Evolutionary conservation across 2,888 invertebrate genomes (phyloP).

Genomic region (Parnassius mnemosyne): DNA sequence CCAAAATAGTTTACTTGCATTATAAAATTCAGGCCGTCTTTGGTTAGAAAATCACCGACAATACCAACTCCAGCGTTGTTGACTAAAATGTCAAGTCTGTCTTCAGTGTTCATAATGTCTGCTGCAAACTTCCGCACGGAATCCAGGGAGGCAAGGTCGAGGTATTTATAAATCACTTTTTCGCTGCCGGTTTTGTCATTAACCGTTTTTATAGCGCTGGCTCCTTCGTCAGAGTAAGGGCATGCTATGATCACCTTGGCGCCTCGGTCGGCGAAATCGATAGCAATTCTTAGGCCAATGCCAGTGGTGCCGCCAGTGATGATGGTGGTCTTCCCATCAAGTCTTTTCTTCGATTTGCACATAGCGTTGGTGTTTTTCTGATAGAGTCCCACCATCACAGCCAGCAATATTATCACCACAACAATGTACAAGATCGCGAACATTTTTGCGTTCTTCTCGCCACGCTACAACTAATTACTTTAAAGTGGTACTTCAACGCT

Average conservation of each 20-base stretch:
- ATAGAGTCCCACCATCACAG: slow-evolving; percentile 52
- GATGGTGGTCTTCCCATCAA: slow-evolving; percentile 50
- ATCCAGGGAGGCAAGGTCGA: slow-evolving; percentile 87
- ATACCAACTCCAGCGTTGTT: slow-evolving; percentile 93
- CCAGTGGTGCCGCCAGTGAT: slow-evolving; percentile 70
- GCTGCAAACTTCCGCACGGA: slow-evolving; percentile 90
- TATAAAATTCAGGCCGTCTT: slow-evolving; percentile 91
- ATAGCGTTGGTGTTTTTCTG: slow-evolving; percentile 67
- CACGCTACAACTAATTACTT: too few relatives aligned
- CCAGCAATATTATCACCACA: slow-evolving; percentile 19
- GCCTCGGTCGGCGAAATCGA: slow-evolving; percentile 63
- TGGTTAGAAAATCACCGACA: slow-evolving; percentile 81
- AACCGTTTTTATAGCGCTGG: slow-evolving; percentile 79
- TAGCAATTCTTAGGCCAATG: slow-evolving; percentile 66
- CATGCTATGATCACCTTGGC: slow-evolving; percentile 68
- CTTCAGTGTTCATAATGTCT: slow-evolving; percentile 85
- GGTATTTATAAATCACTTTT: slow-evolving; percentile 84
- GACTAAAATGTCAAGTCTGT: slow-evolving; percentile 88
- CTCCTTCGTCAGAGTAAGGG: slow-evolving; percentile 62
- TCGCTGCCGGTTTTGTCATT: slow-evolving; percentile 83
- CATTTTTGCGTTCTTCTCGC: slow-evolving; percentile 15
- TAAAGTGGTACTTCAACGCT: too few relatives aligned
- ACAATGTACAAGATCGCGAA: slow-evolving; percentile 27
- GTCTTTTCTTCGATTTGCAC: slow-evolving; percentile 50
- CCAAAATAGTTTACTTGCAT: slow-evolving; percentile 97